Percentiles rank a stretch among this genome's conserved stretches.
Conservation (phyloP, 2,797 vertebrate genomes). For the Coregonus ussuriensis region DNA sequence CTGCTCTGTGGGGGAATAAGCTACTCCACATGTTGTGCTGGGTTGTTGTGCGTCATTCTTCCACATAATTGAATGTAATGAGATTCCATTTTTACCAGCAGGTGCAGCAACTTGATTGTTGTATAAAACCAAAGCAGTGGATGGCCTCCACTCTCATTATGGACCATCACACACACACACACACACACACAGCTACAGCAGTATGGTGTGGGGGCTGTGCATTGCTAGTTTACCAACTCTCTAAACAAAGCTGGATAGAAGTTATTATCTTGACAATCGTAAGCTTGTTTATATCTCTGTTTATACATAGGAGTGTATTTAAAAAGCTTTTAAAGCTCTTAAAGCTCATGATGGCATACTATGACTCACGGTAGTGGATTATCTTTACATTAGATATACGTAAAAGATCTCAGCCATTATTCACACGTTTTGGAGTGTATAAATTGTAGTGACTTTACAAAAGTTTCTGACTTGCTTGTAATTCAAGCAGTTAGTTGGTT, state of each 20-base stretch:
- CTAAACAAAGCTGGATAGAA: not conserved
- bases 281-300: not conserved
- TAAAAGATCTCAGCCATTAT: not conserved
- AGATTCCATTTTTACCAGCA: slow-evolving; percentile 65
- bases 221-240: not conserved
- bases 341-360: no score
- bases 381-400: not conserved
- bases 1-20: slow-evolving; percentile 18
- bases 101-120: slow-evolving; percentile 40
- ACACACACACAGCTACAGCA: not conserved
- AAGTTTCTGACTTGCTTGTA: not conserved
- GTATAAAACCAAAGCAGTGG: slow-evolving; percentile 18
- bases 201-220: not conserved
- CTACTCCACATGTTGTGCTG: slow-evolving; percentile 57
- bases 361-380: not conserved
- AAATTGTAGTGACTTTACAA: not conserved
- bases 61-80: slow-evolving; percentile 75
- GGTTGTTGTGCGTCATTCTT: slow-evolving; percentile 47
- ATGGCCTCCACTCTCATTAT: not conserved
- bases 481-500: not conserved
- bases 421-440: not conserved
- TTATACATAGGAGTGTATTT: no score
- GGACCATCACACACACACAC: not conserved
- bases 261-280: not conserved
- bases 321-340: no score